Evolutionary conservation across 2,888 invertebrate species (phyloP).

Genomic region (Drosophila prostipennis): DNA sequence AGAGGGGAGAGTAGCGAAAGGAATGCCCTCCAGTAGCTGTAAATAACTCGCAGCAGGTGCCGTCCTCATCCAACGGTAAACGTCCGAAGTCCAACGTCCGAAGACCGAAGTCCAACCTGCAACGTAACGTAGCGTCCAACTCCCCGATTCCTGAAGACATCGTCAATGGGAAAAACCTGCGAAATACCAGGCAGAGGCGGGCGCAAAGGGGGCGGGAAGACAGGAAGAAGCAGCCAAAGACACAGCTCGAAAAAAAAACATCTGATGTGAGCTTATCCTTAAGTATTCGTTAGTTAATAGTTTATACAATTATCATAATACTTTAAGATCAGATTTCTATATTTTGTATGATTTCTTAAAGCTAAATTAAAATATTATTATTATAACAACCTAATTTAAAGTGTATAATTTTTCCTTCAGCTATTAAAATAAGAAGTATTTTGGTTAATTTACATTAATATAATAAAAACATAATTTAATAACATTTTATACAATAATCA

Average conservation of each 20-base stretch:
- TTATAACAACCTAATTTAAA: too few relatives aligned
- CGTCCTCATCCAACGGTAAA: conserved; percentile 35
- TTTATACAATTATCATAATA: too few relatives aligned
- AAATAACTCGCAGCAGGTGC: conserved; percentile 81
- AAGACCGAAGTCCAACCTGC: conserved; percentile 14
- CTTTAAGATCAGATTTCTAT: too few relatives aligned
- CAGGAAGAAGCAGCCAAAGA: conserved; percentile 8
- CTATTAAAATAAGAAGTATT: too few relatives aligned
- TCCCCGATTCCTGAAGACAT: conserved; percentile 40
- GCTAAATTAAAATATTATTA: too few relatives aligned
- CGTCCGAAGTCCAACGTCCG: conserved; percentile 2
- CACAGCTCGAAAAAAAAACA: conserved; percentile 22
- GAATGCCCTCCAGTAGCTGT: conserved; percentile 76
- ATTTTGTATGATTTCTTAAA: too few relatives aligned
- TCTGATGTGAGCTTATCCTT: not conserved
- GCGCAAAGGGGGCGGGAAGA: not conserved
- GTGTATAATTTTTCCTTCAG: too few relatives aligned
- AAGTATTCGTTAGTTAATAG: not conserved
- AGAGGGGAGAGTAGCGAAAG: conserved; percentile 3
- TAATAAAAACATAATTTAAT: too few relatives aligned
- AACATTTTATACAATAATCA: too few relatives aligned
- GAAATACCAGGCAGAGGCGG: conserved; percentile 1
- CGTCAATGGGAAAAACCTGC: conserved; percentile 29
- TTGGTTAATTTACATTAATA: too few relatives aligned
- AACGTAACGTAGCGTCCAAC: conserved; percentile 10